Evolutionary conservation across 2,888 invertebrate species (phyloP).

Genomic region (Calameuta idolon): DNA sequence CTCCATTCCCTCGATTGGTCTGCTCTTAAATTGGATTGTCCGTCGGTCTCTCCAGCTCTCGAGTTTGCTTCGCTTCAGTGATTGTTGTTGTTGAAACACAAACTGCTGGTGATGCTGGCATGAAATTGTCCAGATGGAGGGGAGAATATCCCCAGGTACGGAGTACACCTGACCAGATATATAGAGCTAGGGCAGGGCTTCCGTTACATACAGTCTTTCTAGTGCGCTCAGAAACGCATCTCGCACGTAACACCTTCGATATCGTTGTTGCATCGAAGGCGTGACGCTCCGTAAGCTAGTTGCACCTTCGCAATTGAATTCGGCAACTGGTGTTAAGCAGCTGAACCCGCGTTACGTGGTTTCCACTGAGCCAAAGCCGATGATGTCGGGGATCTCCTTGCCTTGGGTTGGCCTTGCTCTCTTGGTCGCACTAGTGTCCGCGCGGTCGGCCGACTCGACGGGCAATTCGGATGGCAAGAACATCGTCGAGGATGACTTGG

Average conservation of each 20-base stretch:
- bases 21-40: no score
- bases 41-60: no score
- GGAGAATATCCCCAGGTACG: constrained; percentile 60
- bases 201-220: constrained; percentile 67
- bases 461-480: constrained; percentile 28
- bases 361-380: no score
- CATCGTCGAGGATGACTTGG: constrained; percentile 56
- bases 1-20: not conserved
- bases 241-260: constrained; percentile 32
- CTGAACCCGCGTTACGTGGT: no score
- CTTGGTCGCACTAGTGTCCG: constrained; percentile 40
- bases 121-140: constrained; percentile 39
- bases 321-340: no score
- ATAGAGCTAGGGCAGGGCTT: constrained; percentile 68
- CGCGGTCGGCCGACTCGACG: constrained; percentile 54
- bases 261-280: no score
- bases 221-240: constrained; percentile 62
- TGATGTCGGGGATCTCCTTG: constrained; percentile 25
- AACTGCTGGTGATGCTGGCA: constrained; percentile 40
- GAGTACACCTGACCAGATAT: constrained; percentile 67
- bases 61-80: constrained; percentile 46
- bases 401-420: constrained; percentile 47
- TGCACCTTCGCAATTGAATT: no score
- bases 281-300: no score
- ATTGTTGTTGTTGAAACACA: constrained; percentile 52